phyloP scores from a whole-genome alignment of 1,140 invertebrate species.

The Heliconius melpomene region DNA sequence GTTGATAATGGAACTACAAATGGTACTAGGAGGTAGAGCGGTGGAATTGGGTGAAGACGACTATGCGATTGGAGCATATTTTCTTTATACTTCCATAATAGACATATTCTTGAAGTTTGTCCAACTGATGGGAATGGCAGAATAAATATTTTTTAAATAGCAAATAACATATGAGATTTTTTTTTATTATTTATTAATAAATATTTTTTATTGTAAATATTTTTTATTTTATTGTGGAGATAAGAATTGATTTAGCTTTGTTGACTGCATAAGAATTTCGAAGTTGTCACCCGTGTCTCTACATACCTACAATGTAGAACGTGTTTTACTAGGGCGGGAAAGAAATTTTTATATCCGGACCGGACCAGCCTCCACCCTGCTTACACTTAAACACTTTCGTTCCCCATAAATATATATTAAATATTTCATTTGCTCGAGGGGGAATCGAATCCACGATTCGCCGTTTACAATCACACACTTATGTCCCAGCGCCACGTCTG shows the following conservation, averaged over 20 bases:
- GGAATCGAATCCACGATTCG: not conserved
- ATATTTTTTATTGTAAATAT: not conserved
- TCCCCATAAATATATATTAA: no score
- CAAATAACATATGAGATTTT: not conserved
- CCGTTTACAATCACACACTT: no score
- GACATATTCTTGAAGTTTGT: conserved; percentile 52
- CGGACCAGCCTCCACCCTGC: no score
- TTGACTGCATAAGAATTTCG: no score
- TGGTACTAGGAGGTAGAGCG: conserved; percentile 51
- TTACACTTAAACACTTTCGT: no score
- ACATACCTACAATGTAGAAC: no score
- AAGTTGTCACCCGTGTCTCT: no score
- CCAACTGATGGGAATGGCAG: conserved; percentile 42
- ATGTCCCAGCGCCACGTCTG: no score
- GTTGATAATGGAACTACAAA: conserved; percentile 55
- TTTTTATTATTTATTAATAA: not conserved
- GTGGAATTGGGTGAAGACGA: conserved; percentile 52
- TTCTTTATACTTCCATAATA: conserved; percentile 51
- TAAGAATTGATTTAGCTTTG: no score
- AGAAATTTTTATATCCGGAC: no score
- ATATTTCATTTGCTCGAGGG: no score
- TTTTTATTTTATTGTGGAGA: not conserved
- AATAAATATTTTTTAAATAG: not conserved
- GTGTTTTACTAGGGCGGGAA: no score
- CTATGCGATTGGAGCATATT: conserved; percentile 48